Evolutionary conservation across 1,140 invertebrate species (phyloP), one percentile per base, ranked within the genome.

Genomic region (Zaprionus capensis): DNA sequence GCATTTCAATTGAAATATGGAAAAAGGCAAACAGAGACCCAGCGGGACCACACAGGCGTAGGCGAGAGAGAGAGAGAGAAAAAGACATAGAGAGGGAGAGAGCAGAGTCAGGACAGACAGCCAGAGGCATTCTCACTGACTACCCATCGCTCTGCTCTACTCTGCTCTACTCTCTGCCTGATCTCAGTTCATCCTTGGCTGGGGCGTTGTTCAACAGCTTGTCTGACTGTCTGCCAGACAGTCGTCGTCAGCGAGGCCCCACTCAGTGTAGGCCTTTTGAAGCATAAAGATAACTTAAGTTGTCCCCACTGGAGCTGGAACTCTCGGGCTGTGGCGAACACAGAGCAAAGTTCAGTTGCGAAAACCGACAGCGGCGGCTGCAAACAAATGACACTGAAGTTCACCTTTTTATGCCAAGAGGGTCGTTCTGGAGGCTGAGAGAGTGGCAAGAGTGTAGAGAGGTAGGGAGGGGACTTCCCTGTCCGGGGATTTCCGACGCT

Each of bases 221-320:
- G 71, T 78, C 76, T 77, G 78, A 55, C 73, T 76, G 53, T 51
- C 20, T 75, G 72, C 61, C 65, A 68, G 71, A 74, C 71, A 76
- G 66, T 71, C 57, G 69, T 72, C 63, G 69, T 72, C 63, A 71
- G 72, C 55, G 22, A 58, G 28, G 71, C 46, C 65, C 51, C 34
- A 41, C 63, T 53, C 74, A 49, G 75, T 61, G 69, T 73, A 81
- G 79, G 78, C 78, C 76, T 81, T 81, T 79, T 79, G 72, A 79
- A 69, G 76, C 79, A 81, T 79, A 81, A 81, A 81, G 79, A 81
- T 79, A 79, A 81, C 79, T 81, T 81, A 79, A 81, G 79, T 79
- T 76, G 72, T 76, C 72, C 76, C 79, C 76, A 67, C 76, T 61
- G 71, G 76, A 78, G 46, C 69, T 9, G 41, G 41, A 46, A 6